Base-by-base conservation (phyloP, 2,888 invertebrate genomes). In the Nematopogon swammerdamellus region DNA sequence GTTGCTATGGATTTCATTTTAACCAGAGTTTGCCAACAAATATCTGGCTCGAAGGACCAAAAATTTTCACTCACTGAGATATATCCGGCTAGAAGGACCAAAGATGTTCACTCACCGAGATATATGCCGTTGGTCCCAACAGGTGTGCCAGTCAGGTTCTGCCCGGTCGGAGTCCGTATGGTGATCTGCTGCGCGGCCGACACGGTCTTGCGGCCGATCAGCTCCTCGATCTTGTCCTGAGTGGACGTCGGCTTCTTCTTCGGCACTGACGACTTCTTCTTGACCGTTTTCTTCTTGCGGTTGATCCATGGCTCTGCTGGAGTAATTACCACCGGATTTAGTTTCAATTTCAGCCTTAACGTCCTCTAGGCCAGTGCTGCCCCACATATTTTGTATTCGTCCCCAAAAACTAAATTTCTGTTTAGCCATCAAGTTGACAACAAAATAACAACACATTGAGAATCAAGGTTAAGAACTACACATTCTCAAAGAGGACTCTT, bases 221-320 rank as follows among this genome's bases (percentile, higher is more conserved):
- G 81, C 44, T 85, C 82, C 60, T 89, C 88, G 36, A 92, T 88
- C 73, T 90, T 91, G 63, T 92, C 92, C 68, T 92, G 91, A 0
- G 90, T 91, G 5, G 83, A 83, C 50, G 83, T 67, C 6, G 83
- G 63, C 60, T 87, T 88, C 67, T 85, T 85, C 57, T 79, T 80
- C 0, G 67, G 64, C 8, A 55, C 48, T 0, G 63, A 58, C 0
- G 69, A 63, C 52, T 81, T 76, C 53, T 83, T 82, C 60, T 85
- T 85, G 61, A 84, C 83, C 50, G 85, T 84, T 55, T 85, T 85
- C 54, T 87, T 85, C 54, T 87, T 85, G 47, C 85, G 80, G 16
- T 82, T 80, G 44, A 91, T 83, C 91, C 93, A 92, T 0, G 92
- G 92, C 72, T 93, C 92, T 82, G 72, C n/a, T n/a, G n/a, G 36